Conservation (phyloP, 1,140 invertebrate species). For the Apis mellifera region Amel_HAv3.1 CM009937.2:3183001-3183500, state of each 20-base stretch:
- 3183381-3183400: background rate
- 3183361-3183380: background rate
- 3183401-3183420: background rate
- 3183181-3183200: too few relatives aligned
- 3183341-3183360: background rate
- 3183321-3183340: background rate
- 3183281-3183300: background rate
- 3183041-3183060: background rate
- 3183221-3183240: background rate
- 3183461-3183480: background rate
- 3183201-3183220: too few relatives aligned
- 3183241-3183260: slow-evolving; percentile 2
- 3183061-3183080: background rate
- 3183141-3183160: background rate
- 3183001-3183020: background rate
- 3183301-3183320: background rate
- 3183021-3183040: background rate
- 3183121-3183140: background rate
- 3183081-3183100: background rate
- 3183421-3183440: background rate
- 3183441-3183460: background rate
- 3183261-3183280: background rate
- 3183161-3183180: background rate
- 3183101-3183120: too few relatives aligned
- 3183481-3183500: slow-evolving; percentile 6